A percentile compares a stretch with the other conserved stretches of the same genome.
phyloP scores from a whole-genome alignment of 2,888 invertebrate species.

The Mimumesa dahlbomi region DNA sequence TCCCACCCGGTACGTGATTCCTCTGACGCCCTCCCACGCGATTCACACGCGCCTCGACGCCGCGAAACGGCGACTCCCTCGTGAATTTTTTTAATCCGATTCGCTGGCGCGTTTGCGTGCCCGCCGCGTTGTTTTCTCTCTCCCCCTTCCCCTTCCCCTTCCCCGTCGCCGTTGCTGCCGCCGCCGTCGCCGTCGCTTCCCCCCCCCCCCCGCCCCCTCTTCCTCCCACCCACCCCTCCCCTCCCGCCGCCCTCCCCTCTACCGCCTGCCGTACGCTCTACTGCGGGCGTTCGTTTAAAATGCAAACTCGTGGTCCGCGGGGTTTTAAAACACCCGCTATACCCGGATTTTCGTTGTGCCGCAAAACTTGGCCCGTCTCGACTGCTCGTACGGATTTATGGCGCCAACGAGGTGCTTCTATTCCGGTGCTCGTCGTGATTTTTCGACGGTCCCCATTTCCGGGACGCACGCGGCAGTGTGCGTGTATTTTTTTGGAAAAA shows the following conservation, averaged over 20 bases:
- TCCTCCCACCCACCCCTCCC: constrained; percentile 41
- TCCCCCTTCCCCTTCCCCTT: constrained; percentile 5
- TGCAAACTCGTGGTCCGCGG: constrained; percentile 69
- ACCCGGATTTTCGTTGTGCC: constrained; percentile 61
- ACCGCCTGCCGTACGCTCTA: not conserved
- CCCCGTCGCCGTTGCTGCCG: too few relatives aligned
- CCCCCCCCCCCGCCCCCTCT: constrained; percentile 41
- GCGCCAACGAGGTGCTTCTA: constrained; percentile 52
- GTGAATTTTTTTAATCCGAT: constrained; percentile 73
- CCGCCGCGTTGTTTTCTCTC: constrained; percentile 56
- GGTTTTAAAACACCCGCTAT: constrained; percentile 67
- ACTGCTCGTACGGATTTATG: constrained; percentile 54
- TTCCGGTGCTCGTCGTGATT: constrained; percentile 48
- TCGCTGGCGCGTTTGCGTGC: constrained; percentile 63
- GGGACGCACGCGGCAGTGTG: too few relatives aligned
- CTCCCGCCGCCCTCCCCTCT: too few relatives aligned
- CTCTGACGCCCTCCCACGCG: constrained; percentile 48
- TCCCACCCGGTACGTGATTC: constrained; percentile 52
- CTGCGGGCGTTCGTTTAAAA: constrained; percentile 67
- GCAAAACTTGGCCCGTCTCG: constrained; percentile 57
- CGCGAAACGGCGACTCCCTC: constrained; percentile 57
- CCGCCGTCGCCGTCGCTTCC: too few relatives aligned
- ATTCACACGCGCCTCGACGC: constrained; percentile 53
- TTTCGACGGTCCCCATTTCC: too few relatives aligned
- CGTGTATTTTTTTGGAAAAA: not conserved